Evolutionary conservation across 2,797 vertebrate species (phyloP).

Genomic region (Antrozous pallidus): DNA sequence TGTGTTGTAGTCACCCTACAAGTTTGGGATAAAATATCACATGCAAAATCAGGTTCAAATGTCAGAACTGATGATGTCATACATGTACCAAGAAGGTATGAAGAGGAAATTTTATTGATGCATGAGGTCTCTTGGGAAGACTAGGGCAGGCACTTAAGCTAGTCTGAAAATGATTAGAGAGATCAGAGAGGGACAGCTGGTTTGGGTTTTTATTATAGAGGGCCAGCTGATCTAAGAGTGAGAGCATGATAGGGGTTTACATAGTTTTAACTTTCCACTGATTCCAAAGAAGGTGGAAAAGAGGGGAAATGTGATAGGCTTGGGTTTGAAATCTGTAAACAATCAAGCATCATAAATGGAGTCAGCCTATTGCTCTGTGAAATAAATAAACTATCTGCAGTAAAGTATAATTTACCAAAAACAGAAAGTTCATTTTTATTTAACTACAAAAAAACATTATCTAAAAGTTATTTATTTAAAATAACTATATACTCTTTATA

Average conservation of each 20-base stretch:
- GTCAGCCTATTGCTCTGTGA: background rate
- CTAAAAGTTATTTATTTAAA: constrained; percentile 10
- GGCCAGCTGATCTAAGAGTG: background rate
- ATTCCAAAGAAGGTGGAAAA: background rate
- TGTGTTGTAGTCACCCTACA: background rate
- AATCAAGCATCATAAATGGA: background rate
- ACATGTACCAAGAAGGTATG: background rate
- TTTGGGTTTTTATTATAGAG: background rate
- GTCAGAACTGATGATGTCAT: background rate
- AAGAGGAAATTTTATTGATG: background rate
- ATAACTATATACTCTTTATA: constrained; percentile 15
- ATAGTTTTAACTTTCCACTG: background rate
- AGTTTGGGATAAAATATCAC: background rate
- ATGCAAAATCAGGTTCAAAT: background rate
- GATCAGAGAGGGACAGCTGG: background rate
- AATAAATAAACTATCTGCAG: background rate
- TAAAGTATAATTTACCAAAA: constrained; percentile 12
- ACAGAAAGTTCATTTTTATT: background rate
- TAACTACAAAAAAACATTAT: background rate
- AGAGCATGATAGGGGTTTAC: rapidly evolving
- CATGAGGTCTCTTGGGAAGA: background rate
- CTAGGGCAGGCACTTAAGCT: background rate
- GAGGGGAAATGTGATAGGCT: rapidly evolving
- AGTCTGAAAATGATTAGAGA: background rate
- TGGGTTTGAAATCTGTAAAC: background rate